A percentile compares a stretch with the other conserved stretches of the same genome.
Evolutionary conservation across 2,888 invertebrate genomes (phyloP).

Genomic region (Cataglyphis albicans): DNA sequence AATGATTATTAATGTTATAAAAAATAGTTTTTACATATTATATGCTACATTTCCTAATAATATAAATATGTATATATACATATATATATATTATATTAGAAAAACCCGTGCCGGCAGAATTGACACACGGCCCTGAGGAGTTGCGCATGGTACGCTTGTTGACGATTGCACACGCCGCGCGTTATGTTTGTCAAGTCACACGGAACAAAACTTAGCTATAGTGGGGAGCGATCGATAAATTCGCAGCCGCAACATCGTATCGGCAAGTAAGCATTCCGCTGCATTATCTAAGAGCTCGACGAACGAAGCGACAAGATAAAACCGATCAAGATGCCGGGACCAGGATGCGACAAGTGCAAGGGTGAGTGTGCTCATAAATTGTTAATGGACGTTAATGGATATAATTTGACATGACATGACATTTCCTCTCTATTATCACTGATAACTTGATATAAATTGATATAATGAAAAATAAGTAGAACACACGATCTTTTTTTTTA

Average conservation of each 20-base stretch:
- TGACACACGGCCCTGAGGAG: conserved; percentile 66
- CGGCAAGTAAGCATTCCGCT: conserved; percentile 71
- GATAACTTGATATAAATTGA: background rate
- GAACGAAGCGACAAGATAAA: conserved; percentile 39
- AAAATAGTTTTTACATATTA: background rate
- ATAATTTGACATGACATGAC: conserved; percentile 30
- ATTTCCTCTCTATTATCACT: conserved; percentile 40
- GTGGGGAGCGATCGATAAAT: conserved; percentile 84
- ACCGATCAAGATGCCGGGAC: conserved; percentile 81
- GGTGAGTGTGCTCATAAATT: conserved; percentile 73
- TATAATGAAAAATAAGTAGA: background rate
- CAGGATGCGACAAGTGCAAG: conserved; percentile 83
- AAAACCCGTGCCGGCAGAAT: conserved; percentile 6
- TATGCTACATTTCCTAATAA: background rate
- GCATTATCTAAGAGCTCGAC: conserved; percentile 60
- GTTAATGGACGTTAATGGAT: conserved; percentile 8
- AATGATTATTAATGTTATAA: too few relatives aligned
- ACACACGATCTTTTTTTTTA: background rate
- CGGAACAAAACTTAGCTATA: conserved; percentile 49
- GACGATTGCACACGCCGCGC: conserved; percentile 76
- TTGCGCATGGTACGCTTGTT: conserved; percentile 79
- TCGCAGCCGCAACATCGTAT: conserved; percentile 69
- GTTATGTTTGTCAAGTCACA: conserved; percentile 53
- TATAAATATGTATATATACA: background rate
- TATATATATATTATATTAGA: background rate